phyloP scores from a whole-genome alignment of 2,797 vertebrate species.

The Sebastes hopkinsi region DNA sequence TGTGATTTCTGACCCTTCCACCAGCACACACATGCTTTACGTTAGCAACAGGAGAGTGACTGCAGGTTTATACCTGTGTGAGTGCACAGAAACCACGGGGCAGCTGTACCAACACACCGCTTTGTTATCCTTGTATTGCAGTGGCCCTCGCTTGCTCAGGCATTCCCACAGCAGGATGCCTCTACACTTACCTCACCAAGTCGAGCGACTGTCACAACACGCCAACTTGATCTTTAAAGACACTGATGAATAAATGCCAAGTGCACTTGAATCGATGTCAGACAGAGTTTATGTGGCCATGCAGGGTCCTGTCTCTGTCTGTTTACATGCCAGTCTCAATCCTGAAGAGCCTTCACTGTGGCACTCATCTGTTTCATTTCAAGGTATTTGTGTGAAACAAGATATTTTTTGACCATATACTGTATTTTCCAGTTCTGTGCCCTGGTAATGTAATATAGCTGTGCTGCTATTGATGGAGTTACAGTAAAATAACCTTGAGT shows the following conservation, averaged over 20 bases:
- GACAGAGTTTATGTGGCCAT: not conserved
- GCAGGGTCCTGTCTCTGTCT: not conserved
- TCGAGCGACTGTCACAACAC: conserved; percentile 41
- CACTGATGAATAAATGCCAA: conserved; percentile 2
- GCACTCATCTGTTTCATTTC: conserved; percentile 43
- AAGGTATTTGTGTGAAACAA: conserved; percentile 20
- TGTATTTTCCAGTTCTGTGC: not conserved
- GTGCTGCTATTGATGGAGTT: not conserved
- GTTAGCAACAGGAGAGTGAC: conserved; percentile 61
- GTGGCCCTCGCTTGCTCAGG: conserved; percentile 15
- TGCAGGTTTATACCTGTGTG: conserved; percentile 60
- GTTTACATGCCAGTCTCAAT: conserved; percentile 8
- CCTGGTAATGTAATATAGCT: no score
- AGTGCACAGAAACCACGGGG: conserved; percentile 35
- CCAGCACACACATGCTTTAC: conserved; percentile 63
- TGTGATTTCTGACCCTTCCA: conserved; percentile 51
- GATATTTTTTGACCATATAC: not conserved
- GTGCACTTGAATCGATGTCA: not conserved
- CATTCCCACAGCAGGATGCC: conserved; percentile 25
- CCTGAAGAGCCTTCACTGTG: not conserved
- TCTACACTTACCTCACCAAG: conserved; percentile 35
- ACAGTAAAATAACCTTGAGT: not conserved
- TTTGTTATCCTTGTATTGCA: conserved; percentile 38
- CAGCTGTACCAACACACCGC: conserved; percentile 61
- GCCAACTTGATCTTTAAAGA: not conserved